These are phyloP conservation scores for Centropristis striata DNA, from an alignment of 2,113 vertebrate genomes.

Conservation along the genomic window DNA sequence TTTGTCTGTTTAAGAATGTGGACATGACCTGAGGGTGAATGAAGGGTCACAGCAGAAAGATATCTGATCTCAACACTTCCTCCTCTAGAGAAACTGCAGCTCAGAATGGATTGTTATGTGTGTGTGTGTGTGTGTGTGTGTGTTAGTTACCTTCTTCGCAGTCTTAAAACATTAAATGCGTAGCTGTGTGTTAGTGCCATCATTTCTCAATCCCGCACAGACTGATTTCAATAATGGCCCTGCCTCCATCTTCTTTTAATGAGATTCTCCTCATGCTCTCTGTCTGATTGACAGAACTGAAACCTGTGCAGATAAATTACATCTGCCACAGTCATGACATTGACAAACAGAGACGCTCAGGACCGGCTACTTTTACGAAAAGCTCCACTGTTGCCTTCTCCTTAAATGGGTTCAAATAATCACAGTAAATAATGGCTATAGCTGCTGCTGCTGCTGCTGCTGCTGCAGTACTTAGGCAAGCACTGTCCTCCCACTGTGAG, in stretches of 20 bases:
- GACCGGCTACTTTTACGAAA: slow-evolving; percentile 15
- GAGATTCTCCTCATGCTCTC: slow-evolving; percentile 15
- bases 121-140: background rate
- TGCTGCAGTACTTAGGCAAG: slow-evolving; percentile 48
- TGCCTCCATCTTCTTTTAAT: slow-evolving; percentile 33
- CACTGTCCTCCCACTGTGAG: slow-evolving; percentile 70
- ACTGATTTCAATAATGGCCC: slow-evolving; percentile 19
- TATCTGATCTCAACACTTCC: slow-evolving; percentile 21
- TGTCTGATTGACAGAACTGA: slow-evolving; percentile 27
- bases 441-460: slow-evolving; percentile 33
- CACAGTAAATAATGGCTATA: slow-evolving; percentile 54
- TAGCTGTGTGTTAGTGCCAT: background rate
- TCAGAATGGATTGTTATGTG: too few species aligned
- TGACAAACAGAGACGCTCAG: slow-evolving; percentile 27
- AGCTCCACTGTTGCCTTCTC: slow-evolving; percentile 1
- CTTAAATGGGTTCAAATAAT: slow-evolving; percentile 66
- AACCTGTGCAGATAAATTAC: slow-evolving; percentile 21
- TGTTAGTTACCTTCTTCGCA: background rate
- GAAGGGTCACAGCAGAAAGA: slow-evolving; percentile 21
- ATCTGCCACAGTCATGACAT: slow-evolving; percentile 30
- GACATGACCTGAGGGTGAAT: background rate
- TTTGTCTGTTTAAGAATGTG: slow-evolving; percentile 1
- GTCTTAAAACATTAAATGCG: background rate
- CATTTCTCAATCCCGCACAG: slow-evolving; percentile 5
- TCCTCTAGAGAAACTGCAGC: background rate